Conservation (phyloP, 2,113 vertebrate genomes). For the Odocoileus hemionus region DNA sequence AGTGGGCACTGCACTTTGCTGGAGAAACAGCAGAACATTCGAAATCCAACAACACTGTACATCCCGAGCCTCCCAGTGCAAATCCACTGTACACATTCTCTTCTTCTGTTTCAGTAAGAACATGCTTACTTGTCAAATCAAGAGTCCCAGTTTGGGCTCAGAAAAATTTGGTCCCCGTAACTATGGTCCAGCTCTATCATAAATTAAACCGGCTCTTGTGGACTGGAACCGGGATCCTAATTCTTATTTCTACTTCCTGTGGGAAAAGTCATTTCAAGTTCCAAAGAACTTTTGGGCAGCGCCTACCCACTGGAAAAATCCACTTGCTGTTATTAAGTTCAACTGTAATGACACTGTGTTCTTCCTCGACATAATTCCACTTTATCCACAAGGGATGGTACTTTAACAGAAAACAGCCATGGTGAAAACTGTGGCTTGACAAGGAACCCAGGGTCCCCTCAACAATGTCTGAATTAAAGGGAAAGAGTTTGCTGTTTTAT, state of each 20-base stretch:
- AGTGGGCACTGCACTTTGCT: not conserved
- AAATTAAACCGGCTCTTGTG: not conserved
- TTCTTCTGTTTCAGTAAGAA: not conserved
- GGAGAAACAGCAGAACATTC: not conserved
- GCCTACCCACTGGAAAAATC: not conserved
- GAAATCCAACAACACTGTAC: accelerated
- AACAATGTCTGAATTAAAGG: not conserved
- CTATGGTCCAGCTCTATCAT: not conserved
- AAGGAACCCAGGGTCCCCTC: not conserved
- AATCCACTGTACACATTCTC: not conserved
- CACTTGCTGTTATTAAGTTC: not conserved
- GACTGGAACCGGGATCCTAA: not conserved
- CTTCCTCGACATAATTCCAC: not conserved
- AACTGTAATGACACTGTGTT: not conserved
- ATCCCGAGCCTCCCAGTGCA: not conserved
- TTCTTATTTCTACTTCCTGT: not conserved
- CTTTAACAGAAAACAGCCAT: not conserved
- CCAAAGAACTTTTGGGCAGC: not conserved
- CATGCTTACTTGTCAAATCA: not conserved
- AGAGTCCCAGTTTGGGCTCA: not conserved
- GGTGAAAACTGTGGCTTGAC: not conserved
- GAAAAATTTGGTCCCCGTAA: not conserved
- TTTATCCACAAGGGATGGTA: not conserved
- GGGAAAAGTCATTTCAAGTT: not conserved
- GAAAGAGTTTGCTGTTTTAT: not conserved